Conservation (phyloP, 2,888 invertebrate species). For the Phorcus lineatus region DNA sequence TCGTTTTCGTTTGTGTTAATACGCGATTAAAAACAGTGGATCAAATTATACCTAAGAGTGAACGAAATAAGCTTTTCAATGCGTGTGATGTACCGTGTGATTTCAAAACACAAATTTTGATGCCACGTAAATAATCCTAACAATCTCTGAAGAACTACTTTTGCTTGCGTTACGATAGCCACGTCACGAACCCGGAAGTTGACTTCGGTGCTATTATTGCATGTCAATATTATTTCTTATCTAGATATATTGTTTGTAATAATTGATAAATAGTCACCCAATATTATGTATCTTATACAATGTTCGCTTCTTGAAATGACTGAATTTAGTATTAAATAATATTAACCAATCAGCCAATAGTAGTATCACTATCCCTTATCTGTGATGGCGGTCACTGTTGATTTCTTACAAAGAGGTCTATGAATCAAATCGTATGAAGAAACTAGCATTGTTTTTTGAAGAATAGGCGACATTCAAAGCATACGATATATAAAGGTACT, state of each 20-base stretch:
- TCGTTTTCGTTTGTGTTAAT: conserved; percentile 32
- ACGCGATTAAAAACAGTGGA: conserved; percentile 10
- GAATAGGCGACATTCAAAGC: no score
- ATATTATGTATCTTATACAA: no score
- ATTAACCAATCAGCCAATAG: neutral
- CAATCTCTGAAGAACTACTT: neutral
- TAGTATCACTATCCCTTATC: neutral
- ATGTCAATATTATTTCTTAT: neutral
- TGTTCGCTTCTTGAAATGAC: no score
- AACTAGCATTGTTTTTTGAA: no score
- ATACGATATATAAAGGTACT: no score
- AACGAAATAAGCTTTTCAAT: no score
- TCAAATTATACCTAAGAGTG: no score
- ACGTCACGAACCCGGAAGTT: conserved; percentile 21
- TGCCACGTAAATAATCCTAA: neutral
- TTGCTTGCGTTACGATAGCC: conserved; percentile 18
- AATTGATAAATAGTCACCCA: no score
- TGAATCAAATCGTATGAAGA: no score
- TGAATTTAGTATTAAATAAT: no score
- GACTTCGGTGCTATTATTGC: neutral
- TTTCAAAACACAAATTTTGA: neutral
- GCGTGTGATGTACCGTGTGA: no score
- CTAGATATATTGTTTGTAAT: no score
- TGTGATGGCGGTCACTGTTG: conserved; percentile 7
- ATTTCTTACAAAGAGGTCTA: neutral